phyloP scores from a whole-genome alignment of 2,888 invertebrate species.

The Micoletzkya japonica region DNA sequence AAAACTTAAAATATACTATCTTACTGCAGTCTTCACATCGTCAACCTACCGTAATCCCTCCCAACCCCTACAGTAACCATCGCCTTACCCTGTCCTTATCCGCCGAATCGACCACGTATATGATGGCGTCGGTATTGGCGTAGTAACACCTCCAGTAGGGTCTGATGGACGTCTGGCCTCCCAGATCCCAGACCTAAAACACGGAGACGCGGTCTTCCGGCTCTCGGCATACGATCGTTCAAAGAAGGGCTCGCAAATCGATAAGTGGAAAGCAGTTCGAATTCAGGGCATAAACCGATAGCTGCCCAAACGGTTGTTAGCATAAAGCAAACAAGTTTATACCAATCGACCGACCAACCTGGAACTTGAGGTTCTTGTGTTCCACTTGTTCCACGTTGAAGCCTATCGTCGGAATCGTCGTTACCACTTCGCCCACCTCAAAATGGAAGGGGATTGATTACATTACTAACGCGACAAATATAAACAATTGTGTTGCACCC shows the following conservation, averaged over 20 bases:
- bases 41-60: not conserved
- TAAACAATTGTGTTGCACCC: too few species aligned
- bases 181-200: slow-evolving; percentile 92
- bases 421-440: slow-evolving; percentile 59
- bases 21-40: too few species aligned
- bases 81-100: slow-evolving; percentile 88
- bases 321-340: too few species aligned
- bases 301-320: too few species aligned
- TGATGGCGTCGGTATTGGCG: slow-evolving; percentile 99
- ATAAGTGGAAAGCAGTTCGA: too few species aligned
- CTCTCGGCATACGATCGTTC: too few species aligned
- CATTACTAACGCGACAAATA: too few species aligned
- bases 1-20: too few species aligned
- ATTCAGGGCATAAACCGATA: too few species aligned
- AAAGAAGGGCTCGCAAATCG: too few species aligned
- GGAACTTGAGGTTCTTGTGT: slow-evolving; percentile 98
- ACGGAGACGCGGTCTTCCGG: too few species aligned
- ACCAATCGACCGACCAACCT: slow-evolving; percentile 68
- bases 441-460: too few species aligned
- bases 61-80: slow-evolving; percentile 86
- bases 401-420: slow-evolving; percentile 82
- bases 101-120: slow-evolving; percentile 93
- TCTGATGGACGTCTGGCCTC: slow-evolving; percentile 93
- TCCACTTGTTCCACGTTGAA: slow-evolving; percentile 99
- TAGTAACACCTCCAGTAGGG: slow-evolving; percentile 99